Base-by-base conservation (phyloP, 2,888 invertebrate species). In the Proisotoma minuta region DNA sequence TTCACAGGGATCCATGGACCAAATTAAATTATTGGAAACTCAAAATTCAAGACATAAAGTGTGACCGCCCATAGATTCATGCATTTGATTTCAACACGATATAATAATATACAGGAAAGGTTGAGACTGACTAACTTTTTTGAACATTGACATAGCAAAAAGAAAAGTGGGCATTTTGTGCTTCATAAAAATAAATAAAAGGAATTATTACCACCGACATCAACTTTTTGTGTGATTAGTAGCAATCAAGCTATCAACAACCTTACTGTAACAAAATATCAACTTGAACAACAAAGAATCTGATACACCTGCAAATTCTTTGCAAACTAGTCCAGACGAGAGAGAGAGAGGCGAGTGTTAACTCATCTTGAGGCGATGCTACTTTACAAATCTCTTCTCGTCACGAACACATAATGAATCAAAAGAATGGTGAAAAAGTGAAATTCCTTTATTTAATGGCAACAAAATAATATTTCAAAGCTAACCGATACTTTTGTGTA, bases 231-330 rank as follows among this genome's bases (percentile, higher is more conserved):
- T n/a, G n/a, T n/a, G n/a, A n/a, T 43, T 43, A 18, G 43, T 20
- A 43, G 20, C 43, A 43, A 43, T 43, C 43, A 43, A 43, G 18
- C 43, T 43, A 18, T 43, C 43, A 43, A 43, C 43, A 43, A 43
- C 10, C n/a, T n/a, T n/a, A n/a, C 15, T 4, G 43, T 20, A 43
- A 43, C 20, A 43, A 43, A 43, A n/a, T 43, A 20, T 43, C 43
- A 20, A 43, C 43, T 43, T 5, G 18, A n/a, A 12, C 18, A 43
- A 20, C 5, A 4, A 43, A 20, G 18, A n/a, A 43, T 43, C 18
- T 4, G 43, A 20, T 28, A 26, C 52, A 52, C 52, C 52, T 52
- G 52, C 52, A 52, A 20, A 52, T 52, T 22, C 22, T 28, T 52
- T 28, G 52, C 52, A 26, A 43, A 18, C 43, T 43, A 15, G 18